Evolutionary conservation across 1,140 invertebrate genomes (phyloP), one percentile per base, ranked within the genome.

Genomic region (Papilio aristodemus): DNA sequence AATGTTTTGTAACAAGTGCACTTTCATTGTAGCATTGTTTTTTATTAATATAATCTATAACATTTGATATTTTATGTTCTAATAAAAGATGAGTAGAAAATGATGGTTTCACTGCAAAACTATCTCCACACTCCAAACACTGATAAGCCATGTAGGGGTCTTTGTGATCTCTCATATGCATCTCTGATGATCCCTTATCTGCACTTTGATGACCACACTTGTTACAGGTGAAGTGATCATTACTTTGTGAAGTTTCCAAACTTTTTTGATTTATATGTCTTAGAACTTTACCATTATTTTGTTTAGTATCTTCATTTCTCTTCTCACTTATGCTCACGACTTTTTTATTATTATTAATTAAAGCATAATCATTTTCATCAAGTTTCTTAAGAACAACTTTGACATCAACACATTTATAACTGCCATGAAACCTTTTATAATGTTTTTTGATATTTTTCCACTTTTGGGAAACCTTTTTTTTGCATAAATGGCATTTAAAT

Each of bases 101-200:
- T 50, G 94, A 94, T 5, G 93, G 93, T 69, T 93, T 93, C 0
- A 94, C 94, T 13, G 94, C 93, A 78, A 95, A 95, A 81, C 94
- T 94, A 70, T 94, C 92, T 0, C 94, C 94, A 77, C 94, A 95
- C 78, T 95, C 94, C 79, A 94, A 85, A 76, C 94, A 95, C 67
- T 95, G 92, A 76, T 93, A 94, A 50, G 93, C 91, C 66, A 92
- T 93, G 22, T 91, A 93, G 10, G 93, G 90, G 67, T 93, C 91
- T 73, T 93, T 92, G 81, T 93, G 93, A 2, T 71, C 79, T 0
- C 89, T 85, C 13, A 95, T 91, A 73, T 95, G 94, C 13, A 80
- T 75, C 58, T 93, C 90, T 71, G 94, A 84, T 1, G 75, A 62
- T 10, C 84, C 19, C 72, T 91, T 92, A 43, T 91, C 80, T 11